Evolutionary conservation across 2,888 invertebrate genomes (phyloP), one percentile per base, ranked within the genome.

Genomic region (Pseudeuparius sepicola): DNA sequence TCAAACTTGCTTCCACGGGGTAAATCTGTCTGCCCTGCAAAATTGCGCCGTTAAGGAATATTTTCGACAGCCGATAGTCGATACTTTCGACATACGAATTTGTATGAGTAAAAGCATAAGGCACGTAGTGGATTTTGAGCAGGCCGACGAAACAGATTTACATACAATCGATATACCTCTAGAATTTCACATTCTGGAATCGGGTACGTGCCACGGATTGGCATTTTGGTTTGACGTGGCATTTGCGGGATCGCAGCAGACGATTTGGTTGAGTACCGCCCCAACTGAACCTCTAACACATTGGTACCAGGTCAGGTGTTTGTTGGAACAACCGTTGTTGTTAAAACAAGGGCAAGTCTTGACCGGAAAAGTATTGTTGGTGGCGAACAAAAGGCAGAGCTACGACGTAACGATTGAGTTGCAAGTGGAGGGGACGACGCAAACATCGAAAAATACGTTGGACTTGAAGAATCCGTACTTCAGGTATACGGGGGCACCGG

Each of bases 201-300:
- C 93, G 1, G 94, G 93, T 14, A 88, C 90, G 31, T 86, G 96
- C 47, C 97, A 98, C 55, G 97, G 97, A 2, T 67, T 98, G 44
- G 97, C 97, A 11, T 97, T 98, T 67, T 98, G 98, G 97, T 98
- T 98, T 61, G 96, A 98, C 66, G 96, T 97, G 14, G 83, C 94
- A 45, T 97, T 98, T 65, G 78, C 86, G 39, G 96, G 97, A 20
- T 77, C 78, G 27, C 78, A 77, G 39, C 84, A 89, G 55, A 84
- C 88, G 40, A 83, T 97, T 37, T 97, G 97, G 96, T 64, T 98
- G 17, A 96, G 96, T 4, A 98, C 98, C 4, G 83, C 96, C 1
- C 97, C 97, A 0, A 96, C 96, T 3, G 96, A 97, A 60, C 93
- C 96, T 1, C 67, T 98, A 12, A 98, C 97, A 15, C 97, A 98